Percentiles rank a stretch among this genome's conserved stretches.
Conservation (phyloP, 1,140 invertebrate genomes). For the Apis florea region DNA sequence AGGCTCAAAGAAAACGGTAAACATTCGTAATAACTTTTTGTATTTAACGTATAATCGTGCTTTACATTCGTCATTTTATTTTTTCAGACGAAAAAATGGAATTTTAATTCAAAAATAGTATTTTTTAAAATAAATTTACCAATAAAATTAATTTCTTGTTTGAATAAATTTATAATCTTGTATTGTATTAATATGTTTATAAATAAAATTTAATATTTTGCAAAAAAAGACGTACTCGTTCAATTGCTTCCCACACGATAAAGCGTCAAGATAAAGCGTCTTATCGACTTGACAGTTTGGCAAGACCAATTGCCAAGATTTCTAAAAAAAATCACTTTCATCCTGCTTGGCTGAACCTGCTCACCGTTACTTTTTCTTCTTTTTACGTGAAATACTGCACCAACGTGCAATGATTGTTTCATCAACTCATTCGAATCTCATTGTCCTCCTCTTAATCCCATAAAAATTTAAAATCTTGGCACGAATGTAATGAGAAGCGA, state of each 20-base stretch:
- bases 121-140: neutral
- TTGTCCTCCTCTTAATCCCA: neutral
- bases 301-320: constrained; percentile 44
- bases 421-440: neutral
- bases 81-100: constrained; percentile 72
- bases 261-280: constrained; percentile 22
- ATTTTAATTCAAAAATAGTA: constrained; percentile 57
- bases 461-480: neutral
- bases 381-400: constrained; percentile 40
- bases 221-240: neutral
- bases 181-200: no score
- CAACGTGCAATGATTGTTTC: constrained; percentile 42
- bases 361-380: constrained; percentile 33
- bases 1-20: constrained; percentile 70
- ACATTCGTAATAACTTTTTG: neutral
- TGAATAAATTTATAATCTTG: no score
- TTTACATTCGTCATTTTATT: constrained; percentile 28
- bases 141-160: neutral
- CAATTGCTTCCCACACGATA: neutral
- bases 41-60: neutral
- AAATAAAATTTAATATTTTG: no score
- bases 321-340: constrained; percentile 48
- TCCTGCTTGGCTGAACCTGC: neutral
- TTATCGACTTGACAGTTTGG: constrained; percentile 29
- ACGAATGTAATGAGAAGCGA: neutral